Conservation (phyloP, 1,140 invertebrate species). For the Drosophila leontia region DNA sequence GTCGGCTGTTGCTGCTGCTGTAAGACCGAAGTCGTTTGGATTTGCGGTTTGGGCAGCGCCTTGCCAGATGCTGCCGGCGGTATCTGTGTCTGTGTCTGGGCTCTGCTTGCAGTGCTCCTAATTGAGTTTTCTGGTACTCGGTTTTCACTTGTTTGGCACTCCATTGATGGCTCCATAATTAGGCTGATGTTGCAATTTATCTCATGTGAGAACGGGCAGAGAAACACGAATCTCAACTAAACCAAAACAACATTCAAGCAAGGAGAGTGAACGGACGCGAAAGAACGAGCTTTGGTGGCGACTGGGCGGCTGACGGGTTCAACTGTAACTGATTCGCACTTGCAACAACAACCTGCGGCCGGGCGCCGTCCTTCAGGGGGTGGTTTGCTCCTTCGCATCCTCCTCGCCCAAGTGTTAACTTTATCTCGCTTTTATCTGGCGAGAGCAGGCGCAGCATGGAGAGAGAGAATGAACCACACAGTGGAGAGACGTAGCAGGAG, state of each 20-base stretch:
- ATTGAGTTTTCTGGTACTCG: conserved; percentile 80
- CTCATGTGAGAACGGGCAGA: conserved; percentile 28
- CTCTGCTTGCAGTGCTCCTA: conserved; percentile 68
- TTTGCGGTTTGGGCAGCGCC: conserved; percentile 39
- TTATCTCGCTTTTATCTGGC: conserved; percentile 74
- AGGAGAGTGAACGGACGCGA: conserved; percentile 5
- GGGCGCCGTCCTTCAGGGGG: conserved; percentile 41
- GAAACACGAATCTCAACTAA: conserved; percentile 42
- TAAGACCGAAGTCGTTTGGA: conserved; percentile 28
- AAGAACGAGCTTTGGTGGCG: neutral
- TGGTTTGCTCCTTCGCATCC: conserved; percentile 23
- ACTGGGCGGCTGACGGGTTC: conserved; percentile 52
- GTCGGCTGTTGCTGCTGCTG: conserved; percentile 45
- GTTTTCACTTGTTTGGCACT: conserved; percentile 73
- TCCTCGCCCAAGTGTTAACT: conserved; percentile 47
- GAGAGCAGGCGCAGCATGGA: conserved; percentile 37
- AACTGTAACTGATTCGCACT: conserved; percentile 67
- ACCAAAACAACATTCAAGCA: conserved; percentile 18
- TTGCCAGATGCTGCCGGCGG: neutral
- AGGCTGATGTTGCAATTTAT: conserved; percentile 54
- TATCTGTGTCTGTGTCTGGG: conserved; percentile 20
- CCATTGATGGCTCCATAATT: conserved; percentile 69
- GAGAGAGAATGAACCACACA: neutral
- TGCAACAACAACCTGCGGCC: conserved; percentile 35
- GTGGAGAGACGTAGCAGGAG: neutral